A percentile compares a stretch with the other conserved stretches of the same genome.
Evolutionary conservation across 2,888 invertebrate species (phyloP).

Genomic region (Venusia cambrica): DNA sequence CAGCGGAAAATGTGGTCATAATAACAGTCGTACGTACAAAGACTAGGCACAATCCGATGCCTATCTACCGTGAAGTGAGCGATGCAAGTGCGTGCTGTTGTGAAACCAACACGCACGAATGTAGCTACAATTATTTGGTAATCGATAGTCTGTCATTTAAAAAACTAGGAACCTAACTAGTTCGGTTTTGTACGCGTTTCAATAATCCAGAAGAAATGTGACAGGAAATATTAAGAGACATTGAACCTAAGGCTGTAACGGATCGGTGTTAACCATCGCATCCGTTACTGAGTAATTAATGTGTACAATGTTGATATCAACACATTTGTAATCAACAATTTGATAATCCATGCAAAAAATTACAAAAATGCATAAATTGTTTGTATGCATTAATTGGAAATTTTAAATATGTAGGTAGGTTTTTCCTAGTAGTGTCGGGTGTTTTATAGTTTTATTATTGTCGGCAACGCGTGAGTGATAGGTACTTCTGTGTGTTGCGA

Average conservation of each 20-base stretch:
- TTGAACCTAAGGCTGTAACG: conserved; percentile 5
- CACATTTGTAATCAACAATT: not conserved
- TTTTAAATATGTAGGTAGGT: too few relatives aligned
- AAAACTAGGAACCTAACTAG: too few relatives aligned
- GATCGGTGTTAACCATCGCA: conserved; percentile 6
- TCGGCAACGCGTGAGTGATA: too few relatives aligned
- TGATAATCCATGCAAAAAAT: too few relatives aligned
- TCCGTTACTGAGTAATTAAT: too few relatives aligned
- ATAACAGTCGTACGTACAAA: not conserved
- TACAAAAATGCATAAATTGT: too few relatives aligned
- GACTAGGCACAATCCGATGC: conserved; percentile 8
- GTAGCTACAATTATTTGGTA: conserved; percentile 7
- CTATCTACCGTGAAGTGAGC: conserved; percentile 21
- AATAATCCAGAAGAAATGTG: conserved; percentile 12
- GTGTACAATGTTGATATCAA: conserved; percentile 11
- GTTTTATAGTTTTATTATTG: too few relatives aligned
- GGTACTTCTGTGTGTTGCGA: too few relatives aligned
- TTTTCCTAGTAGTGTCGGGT: too few relatives aligned
- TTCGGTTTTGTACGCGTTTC: not conserved
- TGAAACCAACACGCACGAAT: conserved; percentile 13
- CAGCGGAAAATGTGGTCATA: conserved; percentile 9
- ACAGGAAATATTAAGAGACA: conserved; percentile 6
- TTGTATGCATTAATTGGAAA: too few relatives aligned
- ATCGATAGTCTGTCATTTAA: conserved; percentile 4
- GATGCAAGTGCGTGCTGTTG: conserved; percentile 18